Evolutionary conservation across 2,888 invertebrate species (phyloP), one percentile per base, ranked within the genome.

Genomic region (Onthophagus sagittarius): DNA sequence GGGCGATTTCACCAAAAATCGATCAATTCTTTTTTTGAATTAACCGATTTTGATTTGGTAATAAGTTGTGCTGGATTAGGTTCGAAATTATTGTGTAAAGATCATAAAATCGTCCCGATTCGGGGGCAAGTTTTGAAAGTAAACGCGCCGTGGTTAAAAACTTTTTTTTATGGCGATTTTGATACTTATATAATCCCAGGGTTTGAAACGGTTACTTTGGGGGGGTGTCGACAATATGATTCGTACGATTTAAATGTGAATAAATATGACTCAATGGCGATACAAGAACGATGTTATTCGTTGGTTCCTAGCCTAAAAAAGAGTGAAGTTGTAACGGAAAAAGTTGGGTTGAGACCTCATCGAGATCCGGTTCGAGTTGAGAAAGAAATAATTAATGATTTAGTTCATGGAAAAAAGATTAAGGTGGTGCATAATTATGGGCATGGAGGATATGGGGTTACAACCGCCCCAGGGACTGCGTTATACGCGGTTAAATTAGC

Each of bases 401-500:
- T n/a, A n/a, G n/a, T n/a, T n/a, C n/a, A 83, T 7, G 89, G 88
- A 0, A 83, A 86, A 77, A 87, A 83, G 76, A 76, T 87, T 0
- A 88, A 90, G 87, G 88, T 97, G 39, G 92, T 98, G 5, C 98
- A 98, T 83, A 96, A 97, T 84, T 98, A 98, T 82, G 98, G 98
- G 0, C 98, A 98, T 83, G 97, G 97, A 0, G 97, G 96, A 0
- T 96, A 97, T 83, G 98, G 98, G 0, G 93, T 98, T 0, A 93
- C 94, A 75, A 90, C 95, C 62, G 93, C 95, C 4, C 97, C 97
- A 32, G 97, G 97, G 6, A 96, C 96, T 0, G 91, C 94, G 0
- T 87, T 90, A 74, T 88, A 95, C 80, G 95, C 96, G 0, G 90
- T 94, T 0, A 82, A 89, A 71, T 85, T 94, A 15, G 91, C 92